Percentiles rank a stretch among this genome's conserved stretches.
phyloP scores from a whole-genome alignment of 2,888 invertebrate genomes.

The Nomada hirtipes region DNA sequence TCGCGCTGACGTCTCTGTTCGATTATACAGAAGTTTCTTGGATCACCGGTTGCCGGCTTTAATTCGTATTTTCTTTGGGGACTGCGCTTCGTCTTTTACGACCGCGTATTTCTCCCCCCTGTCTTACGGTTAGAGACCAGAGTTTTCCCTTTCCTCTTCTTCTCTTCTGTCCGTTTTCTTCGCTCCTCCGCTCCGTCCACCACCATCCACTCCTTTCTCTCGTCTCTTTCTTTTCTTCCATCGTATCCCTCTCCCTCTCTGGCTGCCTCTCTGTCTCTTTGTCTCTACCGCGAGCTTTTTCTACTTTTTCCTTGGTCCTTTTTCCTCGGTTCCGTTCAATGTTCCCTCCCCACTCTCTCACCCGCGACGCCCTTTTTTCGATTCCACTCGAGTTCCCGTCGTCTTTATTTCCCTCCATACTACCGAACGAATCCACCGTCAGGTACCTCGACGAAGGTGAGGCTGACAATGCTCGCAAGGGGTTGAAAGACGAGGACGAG shows the following conservation, averaged over 20 bases:
- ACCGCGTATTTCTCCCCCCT: conserved; percentile 79
- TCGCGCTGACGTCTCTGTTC: conserved; percentile 38
- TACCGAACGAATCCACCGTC: conserved; percentile 39
- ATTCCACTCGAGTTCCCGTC: conserved; percentile 43
- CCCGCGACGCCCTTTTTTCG: conserved; percentile 54
- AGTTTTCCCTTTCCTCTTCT: conserved; percentile 69
- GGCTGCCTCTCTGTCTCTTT: background rate
- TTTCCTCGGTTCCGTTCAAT: conserved; percentile 27
- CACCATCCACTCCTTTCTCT: conserved; percentile 50
- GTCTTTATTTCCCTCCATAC: conserved; percentile 33
- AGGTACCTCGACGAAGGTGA: conserved; percentile 45
- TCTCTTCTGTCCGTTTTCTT: conserved; percentile 44
- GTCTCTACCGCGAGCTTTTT: no score
- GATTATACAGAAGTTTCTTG: conserved; percentile 72
- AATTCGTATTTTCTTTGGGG: conserved; percentile 83
- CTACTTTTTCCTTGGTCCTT: no score
- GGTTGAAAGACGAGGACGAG: conserved; percentile 25
- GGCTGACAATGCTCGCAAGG: conserved; percentile 16
- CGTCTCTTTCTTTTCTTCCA: conserved; percentile 57
- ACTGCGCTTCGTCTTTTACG: conserved; percentile 80
- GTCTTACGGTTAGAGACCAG: conserved; percentile 71
- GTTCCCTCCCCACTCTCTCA: conserved; percentile 58
- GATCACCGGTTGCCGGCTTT: conserved; percentile 77
- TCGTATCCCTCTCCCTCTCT: conserved; percentile 25
- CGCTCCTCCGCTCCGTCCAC: conserved; percentile 44